Evolutionary conservation across 2,113 vertebrate species (phyloP).

Genomic region (Spea bombifrons): DNA sequence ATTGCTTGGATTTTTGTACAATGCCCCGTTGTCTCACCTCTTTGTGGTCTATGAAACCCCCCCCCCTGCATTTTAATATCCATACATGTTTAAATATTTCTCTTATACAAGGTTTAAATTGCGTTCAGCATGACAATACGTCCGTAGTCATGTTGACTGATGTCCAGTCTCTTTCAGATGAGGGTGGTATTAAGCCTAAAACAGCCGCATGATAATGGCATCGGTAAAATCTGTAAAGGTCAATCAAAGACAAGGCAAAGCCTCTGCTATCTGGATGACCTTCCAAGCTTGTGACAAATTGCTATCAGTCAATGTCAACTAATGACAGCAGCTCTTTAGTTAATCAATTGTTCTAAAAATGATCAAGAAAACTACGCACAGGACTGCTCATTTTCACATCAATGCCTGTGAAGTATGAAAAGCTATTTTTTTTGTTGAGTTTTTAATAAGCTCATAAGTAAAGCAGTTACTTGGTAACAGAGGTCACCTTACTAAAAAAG

Average conservation of each 20-base stretch:
- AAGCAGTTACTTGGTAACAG: conserved; percentile 81
- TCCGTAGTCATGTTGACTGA: conserved; percentile 67
- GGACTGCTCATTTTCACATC: conserved; percentile 83
- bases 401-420: conserved; percentile 84
- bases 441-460: conserved; percentile 87
- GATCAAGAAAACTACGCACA: conserved; percentile 79
- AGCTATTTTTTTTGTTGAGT: conserved; percentile 74
- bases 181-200: conserved; percentile 69
- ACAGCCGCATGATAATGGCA: conserved; percentile 75
- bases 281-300: conserved; percentile 85
- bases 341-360: conserved; percentile 88
- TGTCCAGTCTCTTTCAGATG: conserved; percentile 68
- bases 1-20: too few relatives aligned
- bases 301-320: conserved; percentile 84
- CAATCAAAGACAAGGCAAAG: conserved; percentile 75
- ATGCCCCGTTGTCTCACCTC: too few relatives aligned
- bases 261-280: conserved; percentile 80
- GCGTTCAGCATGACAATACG: conserved; percentile 32
- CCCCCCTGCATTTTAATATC: too few relatives aligned
- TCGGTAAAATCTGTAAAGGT: conserved; percentile 77
- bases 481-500: conserved; percentile 81
- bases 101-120: not conserved
- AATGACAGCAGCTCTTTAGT: conserved; percentile 79
- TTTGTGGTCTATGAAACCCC: too few relatives aligned
- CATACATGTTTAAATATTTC: too few relatives aligned